These are phyloP conservation scores for Lepidurus packardi DNA, from an alignment of 1,140 invertebrate species.

Conservation along the genomic window DNA sequence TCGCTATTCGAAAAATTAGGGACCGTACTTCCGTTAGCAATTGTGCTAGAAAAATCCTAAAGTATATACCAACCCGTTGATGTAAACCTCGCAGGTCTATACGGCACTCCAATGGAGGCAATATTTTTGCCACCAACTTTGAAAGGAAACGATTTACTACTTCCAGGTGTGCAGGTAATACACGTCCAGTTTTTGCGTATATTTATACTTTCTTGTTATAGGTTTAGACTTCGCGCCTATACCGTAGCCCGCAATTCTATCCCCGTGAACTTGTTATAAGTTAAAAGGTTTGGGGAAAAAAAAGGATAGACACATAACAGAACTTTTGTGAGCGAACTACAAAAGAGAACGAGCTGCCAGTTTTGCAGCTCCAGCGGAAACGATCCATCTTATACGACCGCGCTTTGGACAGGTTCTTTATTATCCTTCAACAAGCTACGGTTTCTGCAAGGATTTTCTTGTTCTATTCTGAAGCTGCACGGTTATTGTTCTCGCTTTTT, in stretches of 20 bases:
- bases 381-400: slow-evolving; percentile 10
- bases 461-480: background rate
- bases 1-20: background rate
- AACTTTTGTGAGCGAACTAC: background rate
- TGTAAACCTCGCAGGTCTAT: no score
- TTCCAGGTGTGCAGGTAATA: slow-evolving; percentile 15
- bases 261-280: background rate
- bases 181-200: background rate
- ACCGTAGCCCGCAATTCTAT: background rate
- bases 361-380: slow-evolving; percentile 13
- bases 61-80: background rate
- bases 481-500: background rate
- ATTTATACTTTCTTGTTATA: background rate
- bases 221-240: background rate
- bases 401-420: slow-evolving; percentile 9
- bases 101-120: no score
- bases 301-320: background rate
- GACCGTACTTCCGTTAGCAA: slow-evolving; percentile 1
- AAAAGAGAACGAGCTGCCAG: background rate
- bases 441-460: background rate
- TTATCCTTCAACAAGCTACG: slow-evolving; percentile 19
- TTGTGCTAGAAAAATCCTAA: background rate
- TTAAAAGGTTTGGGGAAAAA: background rate
- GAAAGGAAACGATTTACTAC: background rate
- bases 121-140: background rate